Percentiles rank a stretch among this genome's conserved stretches.
Evolutionary conservation across 2,888 invertebrate species (phyloP).

Genomic region (Podotricha telesiphe): DNA sequence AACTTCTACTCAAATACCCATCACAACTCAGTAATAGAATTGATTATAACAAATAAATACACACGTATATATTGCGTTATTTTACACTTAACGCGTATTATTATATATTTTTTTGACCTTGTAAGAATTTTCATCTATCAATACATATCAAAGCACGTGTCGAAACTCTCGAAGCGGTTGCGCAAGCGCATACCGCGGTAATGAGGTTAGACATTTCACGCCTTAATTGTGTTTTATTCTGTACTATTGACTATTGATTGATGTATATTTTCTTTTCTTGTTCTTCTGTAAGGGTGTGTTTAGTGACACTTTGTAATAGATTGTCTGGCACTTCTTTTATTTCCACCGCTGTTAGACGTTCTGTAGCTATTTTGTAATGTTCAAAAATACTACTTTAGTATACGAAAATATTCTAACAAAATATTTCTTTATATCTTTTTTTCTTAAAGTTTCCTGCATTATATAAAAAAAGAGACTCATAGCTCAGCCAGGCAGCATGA

Average conservation of each 20-base stretch:
- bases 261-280: background rate
- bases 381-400: too few relatives aligned
- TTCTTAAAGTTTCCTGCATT: too few relatives aligned
- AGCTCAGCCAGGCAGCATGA: too few relatives aligned
- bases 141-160: constrained; percentile 34
- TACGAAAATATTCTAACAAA: too few relatives aligned
- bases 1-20: background rate
- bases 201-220: constrained; percentile 36
- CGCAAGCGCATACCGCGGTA: constrained; percentile 40
- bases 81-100: constrained; percentile 17
- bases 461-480: too few relatives aligned
- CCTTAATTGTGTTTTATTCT: constrained; percentile 30
- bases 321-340: too few relatives aligned
- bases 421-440: too few relatives aligned
- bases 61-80: constrained; percentile 10
- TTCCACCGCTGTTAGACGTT: too few relatives aligned
- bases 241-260: background rate
- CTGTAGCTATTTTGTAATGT: too few relatives aligned
- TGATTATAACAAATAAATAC: background rate
- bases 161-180: constrained; percentile 47
- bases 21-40: background rate
- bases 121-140: constrained; percentile 28
- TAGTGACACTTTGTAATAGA: too few relatives aligned
- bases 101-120: constrained; percentile 28
- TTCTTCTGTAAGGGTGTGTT: too few relatives aligned